phyloP scores from a whole-genome alignment of 2,797 vertebrate genomes.

The Okamejei kenojei region DNA sequence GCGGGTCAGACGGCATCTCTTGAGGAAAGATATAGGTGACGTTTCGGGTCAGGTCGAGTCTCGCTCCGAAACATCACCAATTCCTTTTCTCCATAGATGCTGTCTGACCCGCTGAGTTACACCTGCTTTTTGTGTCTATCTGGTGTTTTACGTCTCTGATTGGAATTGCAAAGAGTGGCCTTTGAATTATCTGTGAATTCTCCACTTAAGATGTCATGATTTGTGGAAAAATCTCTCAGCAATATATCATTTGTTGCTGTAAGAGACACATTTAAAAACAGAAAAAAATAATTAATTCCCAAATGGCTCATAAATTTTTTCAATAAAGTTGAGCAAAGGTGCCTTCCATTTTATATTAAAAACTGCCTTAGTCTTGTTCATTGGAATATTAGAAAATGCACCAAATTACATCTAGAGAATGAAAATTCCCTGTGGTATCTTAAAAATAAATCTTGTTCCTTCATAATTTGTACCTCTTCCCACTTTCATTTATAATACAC shows the following conservation, averaged over 20 bases:
- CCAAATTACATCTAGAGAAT: background rate
- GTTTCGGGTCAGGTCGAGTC: too few species aligned
- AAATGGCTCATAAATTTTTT: background rate
- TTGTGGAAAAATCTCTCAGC: background rate
- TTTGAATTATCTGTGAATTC: background rate
- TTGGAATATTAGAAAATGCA: background rate
- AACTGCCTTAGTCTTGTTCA: background rate
- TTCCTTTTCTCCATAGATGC: too few species aligned
- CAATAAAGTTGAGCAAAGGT: constrained; percentile 9
- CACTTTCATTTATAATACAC: background rate
- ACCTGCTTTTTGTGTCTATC: too few species aligned
- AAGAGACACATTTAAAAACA: background rate
- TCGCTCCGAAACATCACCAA: too few species aligned
- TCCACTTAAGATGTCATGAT: background rate
- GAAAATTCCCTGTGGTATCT: background rate
- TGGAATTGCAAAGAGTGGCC: too few species aligned
- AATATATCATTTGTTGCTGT: background rate
- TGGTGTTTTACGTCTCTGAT: background rate
- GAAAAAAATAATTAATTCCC: constrained; percentile 13
- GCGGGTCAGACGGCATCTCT: too few species aligned
- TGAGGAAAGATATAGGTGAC: too few species aligned
- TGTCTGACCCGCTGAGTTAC: too few species aligned
- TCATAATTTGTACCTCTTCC: background rate
- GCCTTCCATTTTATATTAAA: background rate
- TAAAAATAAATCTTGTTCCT: background rate